These are phyloP conservation scores for Muraenolepis orangiensis DNA, from an alignment of 2,797 vertebrate species.

Conservation along the genomic window DNA sequence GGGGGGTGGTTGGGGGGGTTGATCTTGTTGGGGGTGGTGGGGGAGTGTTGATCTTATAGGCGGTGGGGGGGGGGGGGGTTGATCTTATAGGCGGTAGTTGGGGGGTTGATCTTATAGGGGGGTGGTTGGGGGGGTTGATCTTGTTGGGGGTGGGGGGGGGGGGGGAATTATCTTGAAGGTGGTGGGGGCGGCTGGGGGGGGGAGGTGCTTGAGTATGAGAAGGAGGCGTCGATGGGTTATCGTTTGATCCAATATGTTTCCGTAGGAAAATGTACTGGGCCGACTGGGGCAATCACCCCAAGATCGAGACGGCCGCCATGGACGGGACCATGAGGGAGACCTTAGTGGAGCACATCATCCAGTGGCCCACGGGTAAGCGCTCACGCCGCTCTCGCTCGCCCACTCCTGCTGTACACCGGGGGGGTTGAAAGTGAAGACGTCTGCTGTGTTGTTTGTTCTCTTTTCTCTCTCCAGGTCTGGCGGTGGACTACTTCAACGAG, in stretches of 20 bases:
- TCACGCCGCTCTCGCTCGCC: background rate
- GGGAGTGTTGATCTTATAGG: too few relatives aligned
- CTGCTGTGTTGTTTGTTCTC: too few relatives aligned
- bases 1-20: too few relatives aligned
- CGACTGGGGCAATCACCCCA: conserved; percentile 97
- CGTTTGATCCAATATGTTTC: conserved; percentile 1
- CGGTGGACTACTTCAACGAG: conserved; percentile 94
- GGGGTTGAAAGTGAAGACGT: background rate
- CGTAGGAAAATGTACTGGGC: conserved; percentile 97
- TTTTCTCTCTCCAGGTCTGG: conserved; percentile 84
- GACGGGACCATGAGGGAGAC: conserved; percentile 92
- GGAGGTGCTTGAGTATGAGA: background rate
- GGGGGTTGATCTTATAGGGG: too few relatives aligned
- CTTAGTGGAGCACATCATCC: conserved; percentile 90
- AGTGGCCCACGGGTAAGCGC: conserved; percentile 90
- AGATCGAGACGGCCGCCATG: conserved; percentile 96
- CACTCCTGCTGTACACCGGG: background rate
- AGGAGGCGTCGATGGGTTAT: too few relatives aligned
- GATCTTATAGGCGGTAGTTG: too few relatives aligned
- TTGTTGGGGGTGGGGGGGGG: too few relatives aligned
- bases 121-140: too few relatives aligned
- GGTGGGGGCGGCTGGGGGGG: background rate
- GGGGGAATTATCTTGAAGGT: too few relatives aligned
- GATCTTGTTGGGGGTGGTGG: too few relatives aligned
- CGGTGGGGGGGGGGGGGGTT: too few relatives aligned